A percentile compares a stretch with the other conserved stretches of the same genome.
Evolutionary conservation across 2,888 invertebrate genomes (phyloP).

Genomic region (Platycheirus albimanus): DNA sequence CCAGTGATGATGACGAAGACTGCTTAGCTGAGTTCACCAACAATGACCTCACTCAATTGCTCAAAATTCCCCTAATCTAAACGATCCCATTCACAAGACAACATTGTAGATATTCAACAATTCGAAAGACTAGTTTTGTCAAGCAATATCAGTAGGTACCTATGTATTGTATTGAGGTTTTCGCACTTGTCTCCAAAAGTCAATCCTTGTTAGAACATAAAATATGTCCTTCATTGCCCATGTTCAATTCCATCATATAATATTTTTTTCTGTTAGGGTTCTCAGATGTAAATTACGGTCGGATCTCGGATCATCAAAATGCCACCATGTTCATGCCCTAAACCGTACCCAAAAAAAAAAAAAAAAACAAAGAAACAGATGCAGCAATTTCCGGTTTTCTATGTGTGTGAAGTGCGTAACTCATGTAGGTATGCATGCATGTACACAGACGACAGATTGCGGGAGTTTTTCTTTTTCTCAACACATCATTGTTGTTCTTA

Average conservation of each 20-base stretch:
- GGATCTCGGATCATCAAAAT: no score
- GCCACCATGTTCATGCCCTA: no score
- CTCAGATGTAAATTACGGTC: no score
- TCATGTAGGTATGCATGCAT: not conserved
- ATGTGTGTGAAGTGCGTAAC: slow-evolving; percentile 48
- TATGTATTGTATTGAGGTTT: no score
- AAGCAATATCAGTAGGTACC: no score
- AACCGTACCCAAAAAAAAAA: slow-evolving; percentile 26
- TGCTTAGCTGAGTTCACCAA: slow-evolving; percentile 8
- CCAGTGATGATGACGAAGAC: not conserved
- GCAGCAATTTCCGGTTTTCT: slow-evolving; percentile 73
- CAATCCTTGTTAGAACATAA: no score
- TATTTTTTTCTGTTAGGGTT: no score
- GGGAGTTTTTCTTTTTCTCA: slow-evolving; percentile 40
- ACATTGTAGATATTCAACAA: no score
- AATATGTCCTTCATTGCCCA: no score
- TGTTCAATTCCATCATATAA: no score
- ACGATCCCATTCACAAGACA: not conserved
- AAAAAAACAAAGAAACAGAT: slow-evolving; percentile 73
- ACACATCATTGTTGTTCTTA: slow-evolving; percentile 38
- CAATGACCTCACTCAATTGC: slow-evolving; percentile 19
- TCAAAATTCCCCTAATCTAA: not conserved
- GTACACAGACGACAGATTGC: slow-evolving; percentile 28
- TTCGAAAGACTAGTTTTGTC: no score
- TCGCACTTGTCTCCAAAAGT: no score